A percentile compares a stretch with the other conserved stretches of the same genome.
Conservation (phyloP, 2,888 invertebrate genomes). For the Rhogogaster chlorosoma region DNA sequence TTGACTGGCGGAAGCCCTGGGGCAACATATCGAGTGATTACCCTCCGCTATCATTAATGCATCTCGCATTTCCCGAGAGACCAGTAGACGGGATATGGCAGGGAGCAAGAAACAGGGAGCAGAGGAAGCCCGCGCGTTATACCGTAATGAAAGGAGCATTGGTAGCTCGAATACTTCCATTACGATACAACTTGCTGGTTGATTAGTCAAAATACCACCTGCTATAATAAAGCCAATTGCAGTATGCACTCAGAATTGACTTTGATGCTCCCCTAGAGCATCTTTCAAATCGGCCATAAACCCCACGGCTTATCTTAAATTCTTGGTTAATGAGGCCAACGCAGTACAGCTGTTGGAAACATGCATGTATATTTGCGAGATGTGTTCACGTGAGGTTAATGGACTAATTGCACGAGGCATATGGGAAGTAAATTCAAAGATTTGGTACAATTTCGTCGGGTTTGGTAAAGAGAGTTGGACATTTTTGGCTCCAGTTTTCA, state of each 20-base stretch:
- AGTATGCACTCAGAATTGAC: slow-evolving; percentile 18
- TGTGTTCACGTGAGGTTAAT: background rate
- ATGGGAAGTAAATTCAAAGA: background rate
- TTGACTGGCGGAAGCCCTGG: background rate
- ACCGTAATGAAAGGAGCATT: slow-evolving; percentile 24
- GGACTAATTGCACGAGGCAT: background rate
- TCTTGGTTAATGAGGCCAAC: slow-evolving; percentile 19
- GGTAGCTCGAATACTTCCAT: background rate
- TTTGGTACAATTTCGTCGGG: background rate
- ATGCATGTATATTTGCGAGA: background rate
- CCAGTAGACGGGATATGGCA: background rate
- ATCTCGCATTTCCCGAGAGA: slow-evolving; percentile 35
- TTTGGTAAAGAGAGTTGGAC: background rate
- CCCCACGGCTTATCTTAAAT: background rate
- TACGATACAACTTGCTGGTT: slow-evolving; percentile 16
- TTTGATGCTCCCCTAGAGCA: background rate
- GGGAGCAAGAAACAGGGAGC: slow-evolving; percentile 8
- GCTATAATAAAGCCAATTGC: slow-evolving; percentile 5
- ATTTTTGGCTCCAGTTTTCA: background rate
- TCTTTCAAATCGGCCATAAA: background rate
- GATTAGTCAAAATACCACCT: slow-evolving; percentile 29
- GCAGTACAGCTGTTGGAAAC: background rate
- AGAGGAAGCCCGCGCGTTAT: background rate
- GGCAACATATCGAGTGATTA: slow-evolving; percentile 22
- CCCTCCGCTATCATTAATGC: slow-evolving; percentile 44